phyloP scores from a whole-genome alignment of 2,113 vertebrate species.

The Lampris incognitus region DNA sequence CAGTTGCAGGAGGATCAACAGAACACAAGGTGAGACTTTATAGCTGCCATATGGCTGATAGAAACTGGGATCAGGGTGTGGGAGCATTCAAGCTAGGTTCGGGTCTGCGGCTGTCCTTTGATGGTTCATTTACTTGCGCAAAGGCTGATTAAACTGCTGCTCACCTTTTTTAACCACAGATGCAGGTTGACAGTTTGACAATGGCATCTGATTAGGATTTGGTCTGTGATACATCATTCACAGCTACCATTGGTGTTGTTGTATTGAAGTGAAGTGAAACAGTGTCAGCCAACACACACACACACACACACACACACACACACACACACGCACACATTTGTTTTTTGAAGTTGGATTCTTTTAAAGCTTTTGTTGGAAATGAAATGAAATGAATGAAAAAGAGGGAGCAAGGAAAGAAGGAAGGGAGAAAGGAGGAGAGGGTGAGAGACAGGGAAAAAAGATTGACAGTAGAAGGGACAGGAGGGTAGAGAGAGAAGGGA shows the following conservation, averaged over 20 bases:
- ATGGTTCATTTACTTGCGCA: constrained; percentile 69
- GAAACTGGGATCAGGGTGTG: constrained; percentile 52
- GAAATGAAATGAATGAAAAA: too few relatives aligned
- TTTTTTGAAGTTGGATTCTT: not conserved
- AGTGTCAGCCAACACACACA: not conserved
- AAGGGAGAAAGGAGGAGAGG: not conserved
- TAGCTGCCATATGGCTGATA: constrained; percentile 44
- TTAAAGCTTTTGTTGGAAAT: not conserved
- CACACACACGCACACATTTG: constrained; percentile 3
- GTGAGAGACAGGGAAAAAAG: not conserved
- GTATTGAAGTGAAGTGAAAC: constrained; percentile 35
- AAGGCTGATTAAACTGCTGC: constrained; percentile 69
- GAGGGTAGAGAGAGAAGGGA: not conserved
- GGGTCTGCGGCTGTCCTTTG: constrained; percentile 57
- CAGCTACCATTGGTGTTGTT: constrained; percentile 5
- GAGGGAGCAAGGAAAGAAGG: not conserved
- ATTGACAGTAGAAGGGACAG: not conserved
- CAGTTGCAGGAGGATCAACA: constrained; percentile 52
- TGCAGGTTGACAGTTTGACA: constrained; percentile 61
- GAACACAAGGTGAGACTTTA: constrained; percentile 50
- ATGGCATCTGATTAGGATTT: constrained; percentile 49
- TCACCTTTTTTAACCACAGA: constrained; percentile 51
- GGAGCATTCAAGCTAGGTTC: constrained; percentile 32
- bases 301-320: not conserved
- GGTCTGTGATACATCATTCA: constrained; percentile 18